Percentiles rank a stretch among this genome's conserved stretches.
These are phyloP conservation scores for Drosophila arizonae DNA, from an alignment of 1,140 invertebrate genomes.

Conservation along the genomic window DNA sequence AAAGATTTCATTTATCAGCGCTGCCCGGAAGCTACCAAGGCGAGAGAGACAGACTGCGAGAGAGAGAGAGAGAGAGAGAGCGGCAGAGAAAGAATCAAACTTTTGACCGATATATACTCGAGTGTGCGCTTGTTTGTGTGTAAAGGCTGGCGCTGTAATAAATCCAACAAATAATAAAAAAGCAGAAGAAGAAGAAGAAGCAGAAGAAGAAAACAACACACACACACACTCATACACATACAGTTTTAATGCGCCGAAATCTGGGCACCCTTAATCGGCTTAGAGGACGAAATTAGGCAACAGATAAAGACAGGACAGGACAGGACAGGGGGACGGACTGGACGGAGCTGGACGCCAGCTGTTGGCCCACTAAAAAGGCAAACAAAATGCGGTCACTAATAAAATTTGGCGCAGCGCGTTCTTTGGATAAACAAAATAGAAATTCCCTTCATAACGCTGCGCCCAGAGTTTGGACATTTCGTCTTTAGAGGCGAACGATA, in stretches of 20 bases:
- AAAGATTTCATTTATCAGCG: conserved; percentile 68
- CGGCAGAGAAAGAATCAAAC: conserved; percentile 21
- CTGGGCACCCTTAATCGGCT: conserved; percentile 64
- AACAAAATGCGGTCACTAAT: conserved; percentile 64
- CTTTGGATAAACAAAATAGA: conserved; percentile 22
- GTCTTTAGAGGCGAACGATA: conserved; percentile 64
- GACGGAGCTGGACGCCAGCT: conserved; percentile 46
- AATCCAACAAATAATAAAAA: conserved; percentile 45
- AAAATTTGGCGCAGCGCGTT: conserved; percentile 51
- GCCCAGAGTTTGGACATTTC: conserved; percentile 44
- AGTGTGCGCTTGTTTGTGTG: background rate
- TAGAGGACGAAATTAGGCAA: conserved; percentile 58
- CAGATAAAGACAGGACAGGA: conserved; percentile 43
- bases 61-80: conserved; percentile 1
- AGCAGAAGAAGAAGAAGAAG: conserved; percentile 1
- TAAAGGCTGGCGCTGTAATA: conserved; percentile 32
- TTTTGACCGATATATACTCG: conserved; percentile 63
- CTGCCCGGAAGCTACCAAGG: conserved; percentile 61
- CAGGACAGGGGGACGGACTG: background rate
- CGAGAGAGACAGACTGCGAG: conserved; percentile 2
- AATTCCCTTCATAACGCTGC: background rate
- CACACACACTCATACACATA: background rate
- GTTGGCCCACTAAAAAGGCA: conserved; percentile 67
- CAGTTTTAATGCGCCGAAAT: conserved; percentile 55
- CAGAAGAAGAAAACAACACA: background rate